phyloP scores from a whole-genome alignment of 2,113 vertebrate genomes.

The Gulo gulo region DNA sequence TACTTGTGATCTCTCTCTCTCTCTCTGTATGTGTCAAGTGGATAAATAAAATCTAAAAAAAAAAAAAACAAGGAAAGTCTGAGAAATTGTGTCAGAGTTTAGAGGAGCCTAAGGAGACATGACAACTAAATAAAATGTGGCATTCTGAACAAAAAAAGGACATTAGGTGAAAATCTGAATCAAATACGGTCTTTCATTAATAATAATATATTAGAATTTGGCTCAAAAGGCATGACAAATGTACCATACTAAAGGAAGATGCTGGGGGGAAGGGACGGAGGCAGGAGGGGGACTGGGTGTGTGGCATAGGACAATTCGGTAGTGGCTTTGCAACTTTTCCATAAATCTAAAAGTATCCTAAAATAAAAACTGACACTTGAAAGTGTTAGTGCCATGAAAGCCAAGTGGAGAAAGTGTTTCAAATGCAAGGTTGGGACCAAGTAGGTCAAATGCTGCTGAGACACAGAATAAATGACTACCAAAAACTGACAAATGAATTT shows the following conservation, averaged over 20 bases:
- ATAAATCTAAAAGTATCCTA: background rate
- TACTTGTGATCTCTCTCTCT: too few species aligned
- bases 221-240: background rate
- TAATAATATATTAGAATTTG: background rate
- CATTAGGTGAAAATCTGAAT: background rate
- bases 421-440: background rate
- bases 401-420: background rate
- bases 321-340: background rate
- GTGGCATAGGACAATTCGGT: background rate
- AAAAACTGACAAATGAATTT: conserved; percentile 4
- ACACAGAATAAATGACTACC: background rate
- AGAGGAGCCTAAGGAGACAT: background rate
- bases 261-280: too few species aligned
- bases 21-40: too few species aligned
- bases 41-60: background rate
- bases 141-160: background rate
- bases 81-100: background rate
- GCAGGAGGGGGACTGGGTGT: background rate
- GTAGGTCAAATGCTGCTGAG: background rate
- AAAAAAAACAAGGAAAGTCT: background rate
- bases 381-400: background rate
- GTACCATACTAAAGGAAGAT: background rate
- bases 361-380: background rate
- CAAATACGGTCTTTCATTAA: background rate
- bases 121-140: background rate